A percentile compares a stretch with the other conserved stretches of the same genome.
Evolutionary conservation across 2,797 vertebrate genomes (phyloP).

Genomic region (Scomberomorus guttatus): DNA sequence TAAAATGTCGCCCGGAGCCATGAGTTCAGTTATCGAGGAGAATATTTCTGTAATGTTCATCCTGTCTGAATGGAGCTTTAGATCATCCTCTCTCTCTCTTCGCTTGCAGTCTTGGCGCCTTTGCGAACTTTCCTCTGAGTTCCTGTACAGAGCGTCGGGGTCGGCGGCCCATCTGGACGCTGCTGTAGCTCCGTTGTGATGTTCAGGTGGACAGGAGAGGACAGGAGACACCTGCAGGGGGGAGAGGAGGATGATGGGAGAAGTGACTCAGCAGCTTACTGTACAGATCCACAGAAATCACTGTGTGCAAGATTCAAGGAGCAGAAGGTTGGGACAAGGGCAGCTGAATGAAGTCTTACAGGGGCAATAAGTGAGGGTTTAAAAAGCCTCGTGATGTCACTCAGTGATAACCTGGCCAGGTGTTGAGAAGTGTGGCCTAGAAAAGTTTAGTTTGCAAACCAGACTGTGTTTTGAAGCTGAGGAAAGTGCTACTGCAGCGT

Average conservation of each 20-base stretch:
- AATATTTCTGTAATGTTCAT: too few species aligned
- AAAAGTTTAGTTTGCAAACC: background rate
- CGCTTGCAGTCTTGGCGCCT: background rate
- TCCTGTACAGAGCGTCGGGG: slow-evolving; percentile 5
- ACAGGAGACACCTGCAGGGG: background rate
- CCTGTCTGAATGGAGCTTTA: too few species aligned
- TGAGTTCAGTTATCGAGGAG: too few species aligned
- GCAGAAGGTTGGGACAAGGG: slow-evolving; percentile 39
- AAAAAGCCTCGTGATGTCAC: slow-evolving; percentile 6
- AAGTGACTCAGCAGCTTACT: slow-evolving; percentile 49
- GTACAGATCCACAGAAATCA: background rate
- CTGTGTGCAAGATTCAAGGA: slow-evolving; percentile 27
- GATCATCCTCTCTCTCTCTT: background rate
- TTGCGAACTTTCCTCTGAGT: slow-evolving; percentile 7
- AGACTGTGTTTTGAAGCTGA: background rate
- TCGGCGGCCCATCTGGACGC: slow-evolving; percentile 54
- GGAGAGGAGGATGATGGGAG: slow-evolving; percentile 12
- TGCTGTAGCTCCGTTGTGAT: too few species aligned
- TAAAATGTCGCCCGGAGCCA: too few species aligned
- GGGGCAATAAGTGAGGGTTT: background rate
- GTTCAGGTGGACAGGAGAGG: slow-evolving; percentile 45
- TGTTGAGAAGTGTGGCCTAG: background rate
- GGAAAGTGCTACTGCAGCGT: background rate
- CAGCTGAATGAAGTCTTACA: slow-evolving; percentile 1
- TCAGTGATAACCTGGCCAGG: slow-evolving; percentile 12